These are phyloP conservation scores for Herpetotheres cachinnans DNA, from an alignment of 2,113 vertebrate genomes.

Conservation along the genomic window DNA sequence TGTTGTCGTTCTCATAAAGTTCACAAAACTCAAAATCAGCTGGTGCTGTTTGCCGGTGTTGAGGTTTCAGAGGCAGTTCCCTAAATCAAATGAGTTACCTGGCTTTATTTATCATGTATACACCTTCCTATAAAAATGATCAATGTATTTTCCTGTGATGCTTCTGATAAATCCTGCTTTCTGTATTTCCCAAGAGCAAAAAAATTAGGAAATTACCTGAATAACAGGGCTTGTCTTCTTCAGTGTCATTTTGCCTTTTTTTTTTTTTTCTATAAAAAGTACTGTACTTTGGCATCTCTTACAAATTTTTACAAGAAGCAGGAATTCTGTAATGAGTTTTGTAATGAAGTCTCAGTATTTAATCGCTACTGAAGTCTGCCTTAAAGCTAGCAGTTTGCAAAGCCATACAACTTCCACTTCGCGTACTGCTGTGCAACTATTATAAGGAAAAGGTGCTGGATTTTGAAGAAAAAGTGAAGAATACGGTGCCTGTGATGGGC, in stretches of 20 bases:
- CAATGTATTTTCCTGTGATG: not conserved
- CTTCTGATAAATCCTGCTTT: not conserved
- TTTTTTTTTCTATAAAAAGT: not conserved
- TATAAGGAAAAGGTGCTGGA: not conserved
- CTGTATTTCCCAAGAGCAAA: not conserved
- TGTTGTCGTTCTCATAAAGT: not conserved
- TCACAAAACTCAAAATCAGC: not conserved
- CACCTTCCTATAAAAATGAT: not conserved
- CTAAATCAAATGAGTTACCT: not conserved
- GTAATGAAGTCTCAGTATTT: not conserved
- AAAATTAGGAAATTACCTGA: not conserved
- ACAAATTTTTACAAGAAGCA: not conserved
- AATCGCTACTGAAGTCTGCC: not conserved
- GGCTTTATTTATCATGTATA: not conserved
- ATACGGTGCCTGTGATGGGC: not conserved
- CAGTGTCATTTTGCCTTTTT: no score
- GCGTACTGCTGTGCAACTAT: not conserved
- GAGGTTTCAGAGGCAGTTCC: not conserved
- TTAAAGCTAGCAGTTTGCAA: not conserved
- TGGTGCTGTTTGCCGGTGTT: fast-evolving
- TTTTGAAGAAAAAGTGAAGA: not conserved
- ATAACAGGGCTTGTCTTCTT: not conserved
- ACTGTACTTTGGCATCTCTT: not conserved
- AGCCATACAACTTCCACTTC: not conserved
- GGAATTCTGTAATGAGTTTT: not conserved